Conservation (phyloP, 2,113 vertebrate genomes). For the Tauraco erythrolophus region DNA sequence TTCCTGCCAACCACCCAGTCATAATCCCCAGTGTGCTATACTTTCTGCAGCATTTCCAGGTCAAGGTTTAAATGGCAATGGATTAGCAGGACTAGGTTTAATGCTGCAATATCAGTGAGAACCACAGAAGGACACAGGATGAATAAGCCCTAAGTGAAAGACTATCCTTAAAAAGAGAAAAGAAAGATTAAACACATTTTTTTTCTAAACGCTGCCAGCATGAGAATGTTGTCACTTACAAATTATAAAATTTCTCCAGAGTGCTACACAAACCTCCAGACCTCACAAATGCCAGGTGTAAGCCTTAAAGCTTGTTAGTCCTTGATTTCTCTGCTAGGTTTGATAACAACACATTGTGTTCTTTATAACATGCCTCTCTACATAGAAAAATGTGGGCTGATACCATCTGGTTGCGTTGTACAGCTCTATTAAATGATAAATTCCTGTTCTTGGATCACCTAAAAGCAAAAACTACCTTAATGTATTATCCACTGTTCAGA, state of each 20-base stretch:
- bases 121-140: not conserved
- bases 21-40: not conserved
- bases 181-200: not conserved
- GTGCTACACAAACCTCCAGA: not conserved
- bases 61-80: not conserved
- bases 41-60: not conserved
- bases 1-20: not conserved
- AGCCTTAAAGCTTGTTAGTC: not conserved
- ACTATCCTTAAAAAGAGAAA: not conserved
- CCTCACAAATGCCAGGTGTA: not conserved
- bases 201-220: not conserved
- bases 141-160: not conserved
- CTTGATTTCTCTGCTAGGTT: not conserved
- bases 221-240: not conserved
- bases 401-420: not conserved
- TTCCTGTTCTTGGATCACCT: not conserved
- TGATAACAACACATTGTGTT: rapidly evolving
- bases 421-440: not conserved
- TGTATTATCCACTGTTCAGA: not conserved
- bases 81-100: not conserved
- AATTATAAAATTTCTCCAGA: not conserved
- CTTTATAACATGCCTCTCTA: not conserved
- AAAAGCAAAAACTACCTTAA: not conserved
- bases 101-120: not conserved
- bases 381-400: not conserved